These are phyloP conservation scores for Zaprionus davidi DNA, from an alignment of 1,140 invertebrate genomes.

Conservation along the genomic window DNA sequence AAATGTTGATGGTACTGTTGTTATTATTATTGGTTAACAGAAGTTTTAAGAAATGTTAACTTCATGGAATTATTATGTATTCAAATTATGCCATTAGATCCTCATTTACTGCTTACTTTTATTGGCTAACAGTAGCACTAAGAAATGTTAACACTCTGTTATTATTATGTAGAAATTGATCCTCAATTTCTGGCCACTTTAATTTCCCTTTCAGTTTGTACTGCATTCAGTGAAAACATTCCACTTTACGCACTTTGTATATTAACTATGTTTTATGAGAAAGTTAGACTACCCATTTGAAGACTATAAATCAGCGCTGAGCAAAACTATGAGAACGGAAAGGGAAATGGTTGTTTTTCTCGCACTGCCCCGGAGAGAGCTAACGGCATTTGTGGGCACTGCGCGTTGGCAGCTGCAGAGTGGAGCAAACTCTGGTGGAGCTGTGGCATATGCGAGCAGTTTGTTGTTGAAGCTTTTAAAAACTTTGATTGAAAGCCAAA, in stretches of 20 bases:
- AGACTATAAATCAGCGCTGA: conserved; percentile 49
- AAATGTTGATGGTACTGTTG: too few species aligned
- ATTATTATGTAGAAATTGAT: too few species aligned
- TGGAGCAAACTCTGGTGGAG: conserved; percentile 10
- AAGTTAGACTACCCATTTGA: conserved; percentile 40
- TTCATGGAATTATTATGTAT: too few species aligned
- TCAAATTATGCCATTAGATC: too few species aligned
- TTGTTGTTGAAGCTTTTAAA: conserved; percentile 77
- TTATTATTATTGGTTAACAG: too few species aligned
- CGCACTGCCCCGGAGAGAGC: conserved; percentile 1
- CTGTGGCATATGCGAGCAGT: conserved; percentile 66
- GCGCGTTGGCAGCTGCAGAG: conserved; percentile 14
- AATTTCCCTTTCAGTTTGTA: too few species aligned
- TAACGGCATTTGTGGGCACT: conserved; percentile 50
- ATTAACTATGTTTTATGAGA: conserved; percentile 18
- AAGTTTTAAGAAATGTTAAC: too few species aligned
- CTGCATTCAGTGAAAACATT: too few species aligned
- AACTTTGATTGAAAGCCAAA: conserved; percentile 81
- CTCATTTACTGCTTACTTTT: too few species aligned
- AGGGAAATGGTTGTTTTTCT: conserved; percentile 67
- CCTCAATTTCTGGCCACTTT: too few species aligned
- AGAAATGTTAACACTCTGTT: too few species aligned
- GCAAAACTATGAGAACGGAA: conserved; percentile 64
- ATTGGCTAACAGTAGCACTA: too few species aligned
- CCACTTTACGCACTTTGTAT: background rate